Evolutionary conservation across 2,888 invertebrate species (phyloP), one percentile per base, ranked within the genome.

Genomic region (Euzophera pinguis): DNA sequence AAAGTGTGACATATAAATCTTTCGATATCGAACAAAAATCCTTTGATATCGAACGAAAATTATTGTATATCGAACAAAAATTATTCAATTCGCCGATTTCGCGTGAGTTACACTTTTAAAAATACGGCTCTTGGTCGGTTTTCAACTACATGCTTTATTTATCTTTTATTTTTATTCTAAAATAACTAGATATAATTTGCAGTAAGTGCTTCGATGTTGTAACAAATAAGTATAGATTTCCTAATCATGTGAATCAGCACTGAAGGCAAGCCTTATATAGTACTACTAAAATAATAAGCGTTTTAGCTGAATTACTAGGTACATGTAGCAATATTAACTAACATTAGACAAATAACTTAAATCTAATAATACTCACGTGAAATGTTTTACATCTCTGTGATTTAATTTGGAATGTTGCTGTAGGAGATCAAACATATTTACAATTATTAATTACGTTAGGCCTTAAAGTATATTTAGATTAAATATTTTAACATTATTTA

Each of bases 361-460:
- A 22, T 12, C n/a, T 29, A 42, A 38, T 38, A 51, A 17, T 37
- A 32, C 10, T 35, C 54, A 67, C 70, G 63, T 55, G 53, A 68
- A 75, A 76, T 78, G 84, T 84, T 72, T 71, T 1, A 84, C 84
- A 84, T 69, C 69, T 61, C 61, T 61, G 56, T 53, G 53, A 54
- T 56, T 57, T 60, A 68, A 66, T 89, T 89, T 88, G 89, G 89
- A 89, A 89, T 89, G 88, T 71, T 73, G 89, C 89, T 86, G 83
- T 65, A 84, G 81, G 80, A 81, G 75, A 78, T 77, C 72, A 61
- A 56, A 56, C 52, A 60, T 73, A 81, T 80, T 59, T 79, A 78
- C 75, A 73, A 47, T 55, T 59, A n/a, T 50, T 34, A 34, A 16
- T 12, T 42, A 12, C 37, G 27, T 22, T 35, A 35, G 14, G 27